Evolutionary conservation across 2,113 vertebrate species (phyloP), one percentile per base, ranked within the genome.

Genomic region (Recurvirostra avosetta): DNA sequence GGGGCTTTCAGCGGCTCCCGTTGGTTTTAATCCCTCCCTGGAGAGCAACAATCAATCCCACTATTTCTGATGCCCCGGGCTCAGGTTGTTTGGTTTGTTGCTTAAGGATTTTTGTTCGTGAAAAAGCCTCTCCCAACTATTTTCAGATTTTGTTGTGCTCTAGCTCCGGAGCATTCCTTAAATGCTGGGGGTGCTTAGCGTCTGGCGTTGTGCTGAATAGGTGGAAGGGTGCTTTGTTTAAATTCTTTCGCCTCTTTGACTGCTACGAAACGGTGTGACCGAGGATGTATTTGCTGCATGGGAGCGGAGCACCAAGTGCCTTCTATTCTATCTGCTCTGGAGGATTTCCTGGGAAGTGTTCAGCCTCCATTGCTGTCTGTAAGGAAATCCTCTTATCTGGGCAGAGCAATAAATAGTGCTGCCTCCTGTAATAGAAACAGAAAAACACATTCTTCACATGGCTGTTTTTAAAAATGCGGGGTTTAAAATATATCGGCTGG

Each of bases 321-420:
- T 96, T 83, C 83, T 87, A 34, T 94, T 96, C 56, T 89, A 83
- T 95, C 80, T 92, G 88, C 93, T 94, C 82, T 49, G 17, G 86
- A 96, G 97, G 97, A 97, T 97, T 97, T 97, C 94, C 90, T 97
- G 96, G 82, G 94, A 91, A 96, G 88, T 77, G 62, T 91, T 97
- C 92, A 94, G 92, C 94, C 94, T 95, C 92, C 96, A 92, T 96
- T 95, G 84, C 89, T 96, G 94, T 96, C 89, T 96, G 88, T 94
- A 96, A 97, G 96, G 97, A 97, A 97, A 97, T 97, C 97, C 96
- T 97, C 92, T 98, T 98, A 97, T 97, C 94, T 96, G 94, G 77
- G 88, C 95, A 94, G 73, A 89, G 91, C 94, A 95, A 96, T 96
- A 97, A 97, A 96, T 97, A 97, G 89, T 74, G 90, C 94, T 90